A percentile compares a stretch with the other conserved stretches of the same genome.
phyloP scores from a whole-genome alignment of 37 sponge, comb jelly and placozoan species.

The Chondrilla cf. caribensis region DNA sequence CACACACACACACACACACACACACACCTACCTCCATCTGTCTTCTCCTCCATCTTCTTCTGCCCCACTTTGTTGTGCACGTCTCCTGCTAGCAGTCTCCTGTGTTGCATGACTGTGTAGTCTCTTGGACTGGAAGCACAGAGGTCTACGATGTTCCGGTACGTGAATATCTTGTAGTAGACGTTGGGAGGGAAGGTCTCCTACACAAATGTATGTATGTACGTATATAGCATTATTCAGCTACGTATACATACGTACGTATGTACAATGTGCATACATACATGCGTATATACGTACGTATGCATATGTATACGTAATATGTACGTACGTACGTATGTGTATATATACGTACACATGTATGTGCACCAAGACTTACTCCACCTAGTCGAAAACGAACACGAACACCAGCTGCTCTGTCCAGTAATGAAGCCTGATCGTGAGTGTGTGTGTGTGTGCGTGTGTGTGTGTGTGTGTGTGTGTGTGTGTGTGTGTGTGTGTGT shows the following conservation, averaged over 20 bases:
- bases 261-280: background rate
- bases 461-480: too few relatives aligned
- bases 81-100: constrained; percentile 29
- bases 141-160: constrained; percentile 78
- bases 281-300: too few relatives aligned
- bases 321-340: too few relatives aligned
- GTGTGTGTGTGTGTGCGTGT: too few relatives aligned
- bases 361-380: constrained; percentile 66
- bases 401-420: constrained; percentile 81
- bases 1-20: constrained; percentile 8
- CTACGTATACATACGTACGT: background rate
- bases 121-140: constrained; percentile 88
- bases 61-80: constrained; percentile 39
- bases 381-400: constrained; percentile 84
- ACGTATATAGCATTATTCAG: background rate
- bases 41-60: background rate
- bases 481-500: too few relatives aligned
- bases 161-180: constrained; percentile 93
- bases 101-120: constrained; percentile 75
- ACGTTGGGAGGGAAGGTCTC: constrained; percentile 84
- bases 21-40: constrained; percentile 7
- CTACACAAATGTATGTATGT: constrained; percentile 35
- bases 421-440: constrained; percentile 55
- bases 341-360: too few relatives aligned
- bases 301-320: too few relatives aligned